Conservation (phyloP, 2,797 vertebrate genomes). For the Picus viridis region DNA sequence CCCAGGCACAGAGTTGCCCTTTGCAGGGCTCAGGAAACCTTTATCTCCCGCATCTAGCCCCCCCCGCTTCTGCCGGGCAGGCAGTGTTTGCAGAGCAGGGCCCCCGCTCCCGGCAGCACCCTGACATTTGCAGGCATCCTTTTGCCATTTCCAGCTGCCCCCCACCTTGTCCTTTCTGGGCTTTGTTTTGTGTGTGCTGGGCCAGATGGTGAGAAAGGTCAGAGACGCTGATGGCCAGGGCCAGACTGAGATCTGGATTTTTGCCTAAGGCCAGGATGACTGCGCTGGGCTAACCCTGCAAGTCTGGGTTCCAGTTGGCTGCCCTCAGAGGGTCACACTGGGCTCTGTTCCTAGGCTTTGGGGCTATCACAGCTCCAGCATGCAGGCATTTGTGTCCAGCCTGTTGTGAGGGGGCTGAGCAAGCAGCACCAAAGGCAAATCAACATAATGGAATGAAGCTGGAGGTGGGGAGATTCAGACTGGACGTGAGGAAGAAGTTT, state of each 20-base stretch:
- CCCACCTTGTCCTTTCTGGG: not conserved
- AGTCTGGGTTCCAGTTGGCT: not conserved
- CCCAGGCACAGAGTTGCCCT: not conserved
- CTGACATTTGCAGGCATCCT: not conserved
- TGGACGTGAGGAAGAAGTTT: too few relatives aligned
- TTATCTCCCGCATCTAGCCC: not conserved
- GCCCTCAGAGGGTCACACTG: accelerated
- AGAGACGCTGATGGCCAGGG: not conserved
- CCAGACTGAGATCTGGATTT: not conserved
- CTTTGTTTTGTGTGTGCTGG: not conserved
- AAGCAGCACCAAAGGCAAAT: not conserved
- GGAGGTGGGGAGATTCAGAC: too few relatives aligned
- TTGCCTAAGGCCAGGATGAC: not conserved
- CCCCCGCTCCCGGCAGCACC: not conserved
- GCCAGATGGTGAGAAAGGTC: not conserved
- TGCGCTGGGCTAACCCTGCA: not conserved
- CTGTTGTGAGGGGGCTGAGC: not conserved
- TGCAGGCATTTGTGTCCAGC: not conserved
- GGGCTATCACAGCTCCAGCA: not conserved
- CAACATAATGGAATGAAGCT: too few relatives aligned
- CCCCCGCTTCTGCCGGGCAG: not conserved
- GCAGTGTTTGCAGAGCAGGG: not conserved
- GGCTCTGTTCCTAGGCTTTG: not conserved
- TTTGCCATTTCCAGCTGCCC: not conserved
- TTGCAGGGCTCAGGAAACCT: not conserved